Evolutionary conservation across 2,888 invertebrate genomes (phyloP).

Genomic region (Branchipolynoe longqiensis): DNA sequence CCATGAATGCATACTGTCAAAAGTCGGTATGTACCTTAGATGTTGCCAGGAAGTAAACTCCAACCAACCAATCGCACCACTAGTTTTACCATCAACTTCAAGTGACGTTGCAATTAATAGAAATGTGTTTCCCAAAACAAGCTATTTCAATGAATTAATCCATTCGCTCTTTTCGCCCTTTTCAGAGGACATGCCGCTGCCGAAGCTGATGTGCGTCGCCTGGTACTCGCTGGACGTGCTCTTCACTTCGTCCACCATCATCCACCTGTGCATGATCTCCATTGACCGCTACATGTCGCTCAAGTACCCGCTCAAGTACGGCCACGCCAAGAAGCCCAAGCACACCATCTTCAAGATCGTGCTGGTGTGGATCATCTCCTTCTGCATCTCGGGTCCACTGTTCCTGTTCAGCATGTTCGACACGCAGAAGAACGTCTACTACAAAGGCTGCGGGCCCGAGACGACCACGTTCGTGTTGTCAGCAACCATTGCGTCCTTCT

Average conservation of each 20-base stretch:
- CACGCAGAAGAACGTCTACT: constrained; percentile 60
- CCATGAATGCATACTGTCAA: too few species aligned
- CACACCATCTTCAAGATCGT: constrained; percentile 69
- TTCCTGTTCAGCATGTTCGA: constrained; percentile 70
- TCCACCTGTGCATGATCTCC: constrained; percentile 70
- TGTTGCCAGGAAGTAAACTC: too few species aligned
- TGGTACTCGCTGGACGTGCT: constrained; percentile 73
- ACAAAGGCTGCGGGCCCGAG: constrained; percentile 73
- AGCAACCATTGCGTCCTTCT: constrained; percentile 70
- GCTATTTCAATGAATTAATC: too few species aligned
- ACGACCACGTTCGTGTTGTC: constrained; percentile 70
- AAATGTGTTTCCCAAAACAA: too few species aligned
- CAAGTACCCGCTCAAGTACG: constrained; percentile 67
- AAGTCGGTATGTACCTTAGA: too few species aligned
- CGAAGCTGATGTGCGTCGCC: constrained; percentile 69
- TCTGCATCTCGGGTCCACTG: constrained; percentile 71
- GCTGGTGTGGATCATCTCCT: constrained; percentile 70
- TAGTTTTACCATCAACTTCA: too few species aligned
- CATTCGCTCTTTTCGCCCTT: too few species aligned
- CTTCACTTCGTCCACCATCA: constrained; percentile 72
- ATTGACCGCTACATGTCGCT: constrained; percentile 71
- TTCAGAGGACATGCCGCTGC: constrained; percentile 65
- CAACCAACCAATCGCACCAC: too few species aligned
- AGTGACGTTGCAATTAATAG: too few species aligned
- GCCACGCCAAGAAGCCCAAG: constrained; percentile 67